Base-by-base conservation (phyloP, 2,888 invertebrate species). In the Cerastis rubricosa region DNA sequence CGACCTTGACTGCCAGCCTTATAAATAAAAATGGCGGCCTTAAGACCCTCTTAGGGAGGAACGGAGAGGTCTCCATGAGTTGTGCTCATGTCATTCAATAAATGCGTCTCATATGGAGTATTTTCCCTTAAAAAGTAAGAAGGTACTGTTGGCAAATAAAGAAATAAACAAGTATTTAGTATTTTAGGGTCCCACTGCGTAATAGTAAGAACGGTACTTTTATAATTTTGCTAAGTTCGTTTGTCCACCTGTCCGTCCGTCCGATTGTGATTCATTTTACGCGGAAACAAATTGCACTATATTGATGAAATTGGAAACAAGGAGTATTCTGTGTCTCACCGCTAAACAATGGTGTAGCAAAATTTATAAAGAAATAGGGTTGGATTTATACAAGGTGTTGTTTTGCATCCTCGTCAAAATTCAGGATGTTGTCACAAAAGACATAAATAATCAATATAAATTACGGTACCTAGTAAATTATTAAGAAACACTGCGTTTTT, bases 21-120 rank as follows among this genome's bases (percentile, higher is more conserved):
- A 66, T 40, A 61, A 65, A 69, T 49, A 71, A 67, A 59, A 57
- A 69, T 69, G 71, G 45, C 43, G 12, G 29, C 57, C 72, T 45
- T 61, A 67, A 51, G 45, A 76, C 69, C 85, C 81, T 76, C 71
- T 76, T 84, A 74, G 47, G 6, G 29, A 61, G 43, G n/a, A 35
- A 69, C 70, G 19, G 57, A 67, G 45, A 47, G 69, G 57, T 67
- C 74, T 61, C 49, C 40, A 66, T 40, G n/a, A 80, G 43, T 64
- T 75, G 51, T 25, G 49, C 12, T 72, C 66, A 64, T 59, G 35
- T 47, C 57, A 70, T 66, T 74, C 64, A 64, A 45, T 14, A 85
- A 74, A 80, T 80, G 59, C 49, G 54, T 63, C 54, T 69, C 75
- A 40, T 78, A 47, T 59, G 68, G 43, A 61, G 25, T 29, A 4